Base-by-base conservation (phyloP, 2,888 invertebrate genomes). In the Tiliacea aurago region DNA sequence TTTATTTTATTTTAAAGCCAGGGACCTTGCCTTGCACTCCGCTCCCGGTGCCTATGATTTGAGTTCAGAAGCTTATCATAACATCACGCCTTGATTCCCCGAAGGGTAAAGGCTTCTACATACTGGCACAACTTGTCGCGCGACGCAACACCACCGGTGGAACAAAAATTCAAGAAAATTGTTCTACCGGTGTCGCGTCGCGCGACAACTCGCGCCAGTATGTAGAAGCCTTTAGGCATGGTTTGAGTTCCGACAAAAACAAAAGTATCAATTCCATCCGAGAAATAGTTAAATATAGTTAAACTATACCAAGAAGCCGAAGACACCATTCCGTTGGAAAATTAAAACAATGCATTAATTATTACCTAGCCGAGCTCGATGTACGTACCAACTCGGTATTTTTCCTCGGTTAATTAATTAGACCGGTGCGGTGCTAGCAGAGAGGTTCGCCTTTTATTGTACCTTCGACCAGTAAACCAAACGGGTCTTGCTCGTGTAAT, bases 281-380 rank as follows among this genome's bases (percentile, higher is more conserved):
- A 37, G 4, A 37, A 37, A 37, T 37, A 37, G 37, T 37, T 37
- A 37, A 37, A 37, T 37, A 62, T 33, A 55, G 2, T 37, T 18
- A n/a, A 10, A 51, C 33, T 43, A 75, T 45, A 28, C 49, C n/a
- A 28, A 51, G n/a, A 28, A 28, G 6, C 18, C 23, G 43, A 68
- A 69, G n/a, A 49, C 43, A 13, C 5, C 43, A 41, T 53, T 41
- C 49, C 33, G 51, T 51, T 59, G 47, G 56, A 70, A 28, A 70
- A 76, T 76, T 59, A 53, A 80, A 67, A 71, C 56, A 62, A 80
- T 58, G 59, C 59, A 80, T 72, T 81, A 71, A 76, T 76, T 53
- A 67, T 70, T 51, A 56, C 20, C 23, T 5, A 28, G 62, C 53
- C 43, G 33, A 20, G 65, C 37, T 45, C 5, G 33, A 1, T n/a